phyloP scores from a whole-genome alignment of 2,888 invertebrate species.

The Trachelus stipa region DNA sequence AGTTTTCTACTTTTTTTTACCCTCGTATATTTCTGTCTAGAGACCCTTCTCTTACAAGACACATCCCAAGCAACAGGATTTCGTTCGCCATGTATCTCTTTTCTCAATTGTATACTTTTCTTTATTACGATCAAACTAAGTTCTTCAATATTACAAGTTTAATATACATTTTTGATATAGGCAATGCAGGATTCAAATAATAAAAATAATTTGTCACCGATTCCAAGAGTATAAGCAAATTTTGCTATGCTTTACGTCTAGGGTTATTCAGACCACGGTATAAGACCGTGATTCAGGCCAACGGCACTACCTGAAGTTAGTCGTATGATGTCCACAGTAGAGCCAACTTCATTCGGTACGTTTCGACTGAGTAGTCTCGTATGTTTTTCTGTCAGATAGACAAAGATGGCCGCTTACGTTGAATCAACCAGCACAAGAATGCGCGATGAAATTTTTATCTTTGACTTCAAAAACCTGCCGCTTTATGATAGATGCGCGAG shows the following conservation, averaged over 20 bases:
- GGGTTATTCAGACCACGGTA: background rate
- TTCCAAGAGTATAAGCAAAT: background rate
- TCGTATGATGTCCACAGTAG: no score
- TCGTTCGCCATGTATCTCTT: background rate
- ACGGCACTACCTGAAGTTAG: no score
- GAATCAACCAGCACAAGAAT: background rate
- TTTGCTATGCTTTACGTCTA: background rate
- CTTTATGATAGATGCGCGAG: conserved; percentile 20
- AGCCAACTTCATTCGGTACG: no score
- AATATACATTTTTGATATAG: background rate
- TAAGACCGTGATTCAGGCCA: background rate
- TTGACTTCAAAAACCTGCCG: conserved; percentile 12
- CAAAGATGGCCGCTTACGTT: background rate
- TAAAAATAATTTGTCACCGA: background rate
- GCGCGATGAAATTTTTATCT: conserved; percentile 16
- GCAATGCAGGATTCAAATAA: background rate
- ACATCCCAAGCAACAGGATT: background rate
- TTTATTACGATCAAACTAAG: background rate
- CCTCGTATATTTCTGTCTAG: background rate
- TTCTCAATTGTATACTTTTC: background rate
- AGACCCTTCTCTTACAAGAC: background rate
- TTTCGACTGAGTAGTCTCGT: background rate
- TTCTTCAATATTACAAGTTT: background rate
- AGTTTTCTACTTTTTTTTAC: background rate
- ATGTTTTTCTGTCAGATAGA: background rate